Evolutionary conservation across 2,113 vertebrate genomes (phyloP), one percentile per base, ranked within the genome.

Genomic region (Jacana jacana): DNA sequence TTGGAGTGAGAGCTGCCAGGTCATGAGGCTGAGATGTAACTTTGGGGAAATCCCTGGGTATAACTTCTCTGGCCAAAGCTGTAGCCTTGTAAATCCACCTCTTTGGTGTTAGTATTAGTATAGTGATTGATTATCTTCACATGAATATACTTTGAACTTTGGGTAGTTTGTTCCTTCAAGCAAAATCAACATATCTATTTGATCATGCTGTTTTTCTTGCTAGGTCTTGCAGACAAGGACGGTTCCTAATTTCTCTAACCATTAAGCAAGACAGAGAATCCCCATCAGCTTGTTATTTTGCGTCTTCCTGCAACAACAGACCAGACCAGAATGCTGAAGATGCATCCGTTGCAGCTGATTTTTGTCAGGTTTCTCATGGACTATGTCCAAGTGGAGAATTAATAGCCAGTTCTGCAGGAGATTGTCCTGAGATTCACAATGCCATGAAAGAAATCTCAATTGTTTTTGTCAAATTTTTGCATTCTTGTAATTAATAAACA

Each of bases 391-490:
- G 63, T 25, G n/a, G 28, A 91, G 54, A 70, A 93, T 88, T 83
- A 93, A 81, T 79, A 31, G 52, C 23, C 90, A 94, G 64, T 89
- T 89, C 58, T 79, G 23, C 24, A 84, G 37, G 44, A 91, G 40
- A 72, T 81, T 95, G 54, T 92, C 73, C 88, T 79, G 80, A 71
- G 77, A 90, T 69, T 92, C 81, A 79, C 70, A 85, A 39, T 1
- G 8, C 40, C 31, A 54, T 71, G 70, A 91, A 91, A 73, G 73
- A 92, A 88, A 85, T 70, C 60, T 96, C 80, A 71, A 84, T 78
- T 93, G 49, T 76, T 93, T 97, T 96, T 92, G 94, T 91, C 91
- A 92, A 66, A 49, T 85, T 87, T 90, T 91, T 80, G 8, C 37
- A 17, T 79, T 79, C 49, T 64, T 82, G 46, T 89, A 94, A 94